A percentile compares a stretch with the other conserved stretches of the same genome.
These are phyloP conservation scores for Catostylus mosaicus DNA, from an alignment of 30 jellyfish, hydroid and myxozoan genomes.

Conservation along the genomic window DNA sequence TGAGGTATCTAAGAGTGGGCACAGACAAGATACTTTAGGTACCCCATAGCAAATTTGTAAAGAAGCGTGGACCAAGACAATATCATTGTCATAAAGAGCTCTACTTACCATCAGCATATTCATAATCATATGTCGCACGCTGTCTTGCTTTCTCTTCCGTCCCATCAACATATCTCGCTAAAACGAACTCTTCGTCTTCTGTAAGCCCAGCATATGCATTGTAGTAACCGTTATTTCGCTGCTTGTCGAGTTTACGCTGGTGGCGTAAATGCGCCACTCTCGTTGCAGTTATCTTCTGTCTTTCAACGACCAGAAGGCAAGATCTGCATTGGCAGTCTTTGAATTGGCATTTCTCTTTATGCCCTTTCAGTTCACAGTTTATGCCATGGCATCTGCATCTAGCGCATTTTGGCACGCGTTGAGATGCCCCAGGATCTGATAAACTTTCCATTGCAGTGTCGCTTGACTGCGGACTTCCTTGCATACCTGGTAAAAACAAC, in stretches of 20 bases:
- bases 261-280: slow-evolving; percentile 97
- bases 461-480: slow-evolving; percentile 22
- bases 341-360: slow-evolving; percentile 92
- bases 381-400: slow-evolving; percentile 93
- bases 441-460: slow-evolving; percentile 20
- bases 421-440: slow-evolving; percentile 44
- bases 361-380: slow-evolving; percentile 89
- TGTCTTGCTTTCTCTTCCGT: slow-evolving; percentile 42
- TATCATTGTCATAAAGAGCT: no score
- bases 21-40: no score
- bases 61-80: no score
- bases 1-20: no score
- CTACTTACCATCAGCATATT: slow-evolving; percentile 43
- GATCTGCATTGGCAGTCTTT: slow-evolving; percentile 94
- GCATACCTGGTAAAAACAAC: slow-evolving; percentile 7
- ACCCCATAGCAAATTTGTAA: no score
- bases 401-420: slow-evolving; percentile 91
- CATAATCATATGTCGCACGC: slow-evolving; percentile 30
- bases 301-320: slow-evolving; percentile 86
- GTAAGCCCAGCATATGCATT: slow-evolving; percentile 58
- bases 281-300: slow-evolving; percentile 96
- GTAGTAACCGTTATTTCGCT: slow-evolving; percentile 60
- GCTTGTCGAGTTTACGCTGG: slow-evolving; percentile 86
- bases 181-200: slow-evolving; percentile 85
- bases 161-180: slow-evolving; percentile 58